phyloP scores from a whole-genome alignment of 2,888 invertebrate genomes.

The Acronicta leporina region DNA sequence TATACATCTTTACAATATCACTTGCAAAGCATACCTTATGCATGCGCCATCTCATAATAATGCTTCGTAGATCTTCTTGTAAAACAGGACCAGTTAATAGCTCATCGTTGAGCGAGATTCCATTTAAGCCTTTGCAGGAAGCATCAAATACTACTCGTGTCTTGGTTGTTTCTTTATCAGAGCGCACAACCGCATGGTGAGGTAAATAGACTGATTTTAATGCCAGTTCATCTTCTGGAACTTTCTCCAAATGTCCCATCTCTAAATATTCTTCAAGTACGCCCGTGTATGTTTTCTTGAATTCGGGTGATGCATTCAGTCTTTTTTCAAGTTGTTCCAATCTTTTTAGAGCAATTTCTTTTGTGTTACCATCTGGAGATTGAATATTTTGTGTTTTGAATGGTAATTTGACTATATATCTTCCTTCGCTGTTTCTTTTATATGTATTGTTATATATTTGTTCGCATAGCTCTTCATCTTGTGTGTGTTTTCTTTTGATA shows the following conservation, averaged over 20 bases:
- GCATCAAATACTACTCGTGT: background rate
- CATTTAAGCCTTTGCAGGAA: too few relatives aligned
- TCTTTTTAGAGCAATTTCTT: background rate
- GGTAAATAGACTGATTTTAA: slow-evolving; percentile 1
- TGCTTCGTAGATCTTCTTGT: slow-evolving; percentile 42
- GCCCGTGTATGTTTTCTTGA: slow-evolving; percentile 4
- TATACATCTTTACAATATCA: slow-evolving; percentile 58
- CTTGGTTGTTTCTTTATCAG: slow-evolving; percentile 3
- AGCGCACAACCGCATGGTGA: slow-evolving; percentile 5
- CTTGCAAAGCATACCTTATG: slow-evolving; percentile 47
- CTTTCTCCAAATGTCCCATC: slow-evolving; percentile 7
- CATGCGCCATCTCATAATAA: slow-evolving; percentile 53
- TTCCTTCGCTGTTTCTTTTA: background rate
- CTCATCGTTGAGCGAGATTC: too few relatives aligned
- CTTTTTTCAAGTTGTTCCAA: slow-evolving; percentile 5
- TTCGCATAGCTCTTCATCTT: slow-evolving; percentile 1
- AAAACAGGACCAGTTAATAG: slow-evolving; percentile 26
- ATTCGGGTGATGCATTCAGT: background rate
- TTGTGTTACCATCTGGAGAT: slow-evolving; percentile 1
- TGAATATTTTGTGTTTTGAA: background rate
- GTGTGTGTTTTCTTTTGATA: background rate
- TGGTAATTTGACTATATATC: slow-evolving; percentile 7
- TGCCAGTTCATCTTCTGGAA: slow-evolving; percentile 4
- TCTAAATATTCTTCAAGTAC: slow-evolving; percentile 5
- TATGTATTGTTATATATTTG: background rate